phyloP scores from a whole-genome alignment of 2,113 vertebrate species.

The Falcunculus frontatus region DNA sequence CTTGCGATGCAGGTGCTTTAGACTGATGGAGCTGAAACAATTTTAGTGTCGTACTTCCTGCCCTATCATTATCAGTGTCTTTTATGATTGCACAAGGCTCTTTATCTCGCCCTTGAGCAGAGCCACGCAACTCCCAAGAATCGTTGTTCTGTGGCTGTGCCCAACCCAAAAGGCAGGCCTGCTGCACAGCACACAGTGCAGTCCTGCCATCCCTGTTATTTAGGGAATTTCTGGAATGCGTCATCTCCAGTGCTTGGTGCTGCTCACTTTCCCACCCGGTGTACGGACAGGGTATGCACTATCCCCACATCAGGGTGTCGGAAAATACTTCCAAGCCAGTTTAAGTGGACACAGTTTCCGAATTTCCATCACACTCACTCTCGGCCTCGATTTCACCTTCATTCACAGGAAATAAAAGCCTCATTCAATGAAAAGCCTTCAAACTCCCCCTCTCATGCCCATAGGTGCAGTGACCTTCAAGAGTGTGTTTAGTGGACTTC shows the following conservation, averaged over 20 bases:
- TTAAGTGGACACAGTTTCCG: neutral
- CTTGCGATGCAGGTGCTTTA: neutral
- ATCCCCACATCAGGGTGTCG: fast-evolving
- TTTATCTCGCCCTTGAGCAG: neutral
- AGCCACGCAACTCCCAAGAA: neutral
- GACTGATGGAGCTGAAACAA: neutral
- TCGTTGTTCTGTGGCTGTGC: neutral
- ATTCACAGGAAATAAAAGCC: neutral
- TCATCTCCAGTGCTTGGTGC: fast-evolving
- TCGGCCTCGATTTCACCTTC: neutral
- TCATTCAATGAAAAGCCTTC: neutral
- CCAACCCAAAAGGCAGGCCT: neutral
- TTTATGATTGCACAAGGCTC: fast-evolving
- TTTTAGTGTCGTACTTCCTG: fast-evolving
- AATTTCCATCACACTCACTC: neutral
- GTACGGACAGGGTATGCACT: neutral
- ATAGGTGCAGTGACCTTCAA: neutral
- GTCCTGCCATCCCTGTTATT: neutral
- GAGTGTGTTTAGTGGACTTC: neutral
- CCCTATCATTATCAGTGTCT: neutral
- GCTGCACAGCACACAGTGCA: neutral
- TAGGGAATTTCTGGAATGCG: fast-evolving
- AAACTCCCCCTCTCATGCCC: neutral
- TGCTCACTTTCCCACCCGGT: fast-evolving
- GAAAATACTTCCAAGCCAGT: neutral